These are phyloP conservation scores for Ormyrus nitidulus DNA, from an alignment of 2,888 invertebrate genomes.

Conservation along the genomic window DNA sequence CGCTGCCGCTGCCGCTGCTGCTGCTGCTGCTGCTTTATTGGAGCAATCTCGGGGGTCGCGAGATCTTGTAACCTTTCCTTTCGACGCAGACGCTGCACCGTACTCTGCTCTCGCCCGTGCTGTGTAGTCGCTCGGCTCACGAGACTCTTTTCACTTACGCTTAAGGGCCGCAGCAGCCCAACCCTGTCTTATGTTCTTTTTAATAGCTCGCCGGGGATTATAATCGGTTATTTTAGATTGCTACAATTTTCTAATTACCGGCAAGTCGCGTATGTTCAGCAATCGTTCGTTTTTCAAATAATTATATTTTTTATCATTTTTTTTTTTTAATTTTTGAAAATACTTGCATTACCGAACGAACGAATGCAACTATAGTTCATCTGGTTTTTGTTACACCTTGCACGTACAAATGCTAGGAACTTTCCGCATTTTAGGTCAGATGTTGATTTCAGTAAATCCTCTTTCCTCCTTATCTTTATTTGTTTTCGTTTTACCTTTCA, in stretches of 20 bases:
- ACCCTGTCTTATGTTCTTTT: not conserved
- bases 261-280: not conserved
- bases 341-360: too few species aligned
- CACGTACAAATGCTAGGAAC: not conserved
- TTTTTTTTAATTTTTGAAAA: too few species aligned
- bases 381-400: too few species aligned
- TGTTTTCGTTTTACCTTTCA: not conserved
- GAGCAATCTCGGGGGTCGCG: slow-evolving; percentile 51
- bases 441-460: slow-evolving; percentile 6
- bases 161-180: slow-evolving; percentile 28
- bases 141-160: slow-evolving; percentile 44
- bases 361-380: too few species aligned
- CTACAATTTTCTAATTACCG: too few species aligned
- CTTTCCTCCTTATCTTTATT: not conserved
- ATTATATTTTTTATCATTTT: too few species aligned
- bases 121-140: slow-evolving; percentile 1
- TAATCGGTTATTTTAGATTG: too few species aligned
- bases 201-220: too few species aligned
- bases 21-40: slow-evolving; percentile 44
- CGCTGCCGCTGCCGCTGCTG: slow-evolving; percentile 40
- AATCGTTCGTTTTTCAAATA: too few species aligned
- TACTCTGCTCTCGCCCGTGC: not conserved
- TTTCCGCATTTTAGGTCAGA: slow-evolving; percentile 13
- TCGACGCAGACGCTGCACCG: slow-evolving; percentile 3
- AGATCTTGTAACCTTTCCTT: slow-evolving; percentile 43